Base-by-base conservation (phyloP, 1,140 invertebrate genomes). In the Euwallacea fornicatus region DNA sequence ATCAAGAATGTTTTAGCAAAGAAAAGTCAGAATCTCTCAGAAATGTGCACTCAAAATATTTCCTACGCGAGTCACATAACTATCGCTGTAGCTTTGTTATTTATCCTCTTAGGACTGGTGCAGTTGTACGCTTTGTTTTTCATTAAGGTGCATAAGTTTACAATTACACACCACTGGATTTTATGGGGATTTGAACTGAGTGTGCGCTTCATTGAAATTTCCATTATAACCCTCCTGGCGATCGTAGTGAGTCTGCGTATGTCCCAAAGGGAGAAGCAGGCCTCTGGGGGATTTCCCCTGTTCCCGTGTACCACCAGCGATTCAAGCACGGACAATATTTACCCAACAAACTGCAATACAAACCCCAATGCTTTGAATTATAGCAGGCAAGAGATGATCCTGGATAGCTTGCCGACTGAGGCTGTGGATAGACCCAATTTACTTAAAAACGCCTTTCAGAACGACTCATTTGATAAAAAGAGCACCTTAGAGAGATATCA, bases 161-260 rank as follows among this genome's bases (percentile, higher is more conserved):
- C 79, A 73, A 81, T 84, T 15, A 78, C 78, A 3, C 85, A 88
- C 74, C 85, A 87, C 0, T 97, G 94, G 94, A 83, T 95, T 7
- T 92, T 94, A 85, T 96, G 93, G 92, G 90, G 91, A 9, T 95
- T 93, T 83, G 92, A 95, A 75, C 90, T 94, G 74, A 90, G 90
- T 2, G 85, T 95, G 42, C 85, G 94, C 15, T 83, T 95, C 0
- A 87, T 95, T 43, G 94, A 97, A 80, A 87, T 95, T 21, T 88
- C 89, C 0, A 90, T 96, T 74, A 92, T 93, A 72, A 88, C 89
- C 7, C 83, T 94, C 10, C 86, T 96, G 71, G 90, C 90, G 0
- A 95, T 93, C 87, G 92, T 94, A 2, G 90, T 91, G 59, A 90
- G 93, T 75, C 78, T 92, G 42, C 87, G 88, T n/a, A 78, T 83